phyloP scores from a whole-genome alignment of 2,888 invertebrate genomes.

The Synanthedon myopaeformis region DNA sequence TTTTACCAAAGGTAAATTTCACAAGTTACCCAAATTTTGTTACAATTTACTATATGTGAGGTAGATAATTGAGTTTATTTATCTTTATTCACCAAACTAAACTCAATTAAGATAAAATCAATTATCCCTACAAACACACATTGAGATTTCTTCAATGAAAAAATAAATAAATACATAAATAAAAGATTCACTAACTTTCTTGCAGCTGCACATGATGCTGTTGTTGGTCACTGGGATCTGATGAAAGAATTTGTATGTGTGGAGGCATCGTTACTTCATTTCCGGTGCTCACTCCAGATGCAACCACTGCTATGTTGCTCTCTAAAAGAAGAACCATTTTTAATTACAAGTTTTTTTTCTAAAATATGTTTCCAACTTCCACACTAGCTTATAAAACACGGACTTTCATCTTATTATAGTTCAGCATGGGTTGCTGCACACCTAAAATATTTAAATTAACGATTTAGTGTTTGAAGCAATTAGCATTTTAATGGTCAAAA shows the following conservation, averaged over 20 bases:
- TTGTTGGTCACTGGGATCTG: slow-evolving; percentile 47
- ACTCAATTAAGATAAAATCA: background rate
- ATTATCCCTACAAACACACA: too few species aligned
- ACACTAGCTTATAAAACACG: too few species aligned
- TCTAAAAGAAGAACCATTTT: slow-evolving; percentile 28
- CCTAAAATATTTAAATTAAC: too few species aligned
- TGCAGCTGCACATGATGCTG: slow-evolving; percentile 51
- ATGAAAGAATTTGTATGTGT: slow-evolving; percentile 60
- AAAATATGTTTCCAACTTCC: too few species aligned
- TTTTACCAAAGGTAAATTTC: background rate
- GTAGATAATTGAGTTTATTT: background rate
- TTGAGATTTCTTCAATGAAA: too few species aligned
- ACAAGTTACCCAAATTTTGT: background rate
- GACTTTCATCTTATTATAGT: too few species aligned
- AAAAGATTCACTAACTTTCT: slow-evolving; percentile 38
- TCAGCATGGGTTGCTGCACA: too few species aligned
- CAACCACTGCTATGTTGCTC: slow-evolving; percentile 70
- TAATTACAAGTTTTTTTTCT: background rate
- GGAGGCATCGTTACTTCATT: slow-evolving; percentile 59
- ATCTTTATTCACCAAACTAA: background rate
- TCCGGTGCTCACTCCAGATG: slow-evolving; percentile 47
- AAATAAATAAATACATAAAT: too few species aligned
- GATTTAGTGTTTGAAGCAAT: too few species aligned
- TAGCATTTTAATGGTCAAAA: too few species aligned
- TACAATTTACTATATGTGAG: background rate